Conservation (phyloP, 2,113 vertebrate species). For the Channa argus region DNA sequence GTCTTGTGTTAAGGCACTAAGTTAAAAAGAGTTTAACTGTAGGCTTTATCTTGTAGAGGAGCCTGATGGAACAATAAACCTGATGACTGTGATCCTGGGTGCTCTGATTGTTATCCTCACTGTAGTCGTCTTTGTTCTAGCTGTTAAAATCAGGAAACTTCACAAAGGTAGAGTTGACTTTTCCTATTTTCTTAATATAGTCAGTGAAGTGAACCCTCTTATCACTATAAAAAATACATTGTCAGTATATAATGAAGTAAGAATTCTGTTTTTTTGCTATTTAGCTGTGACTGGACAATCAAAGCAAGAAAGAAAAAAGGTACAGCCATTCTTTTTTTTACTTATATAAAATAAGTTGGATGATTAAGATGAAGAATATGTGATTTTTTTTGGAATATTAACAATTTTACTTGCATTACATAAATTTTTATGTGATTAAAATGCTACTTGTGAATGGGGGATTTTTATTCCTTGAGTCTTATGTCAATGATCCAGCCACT, state of each 20-base stretch:
- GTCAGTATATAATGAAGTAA: not conserved
- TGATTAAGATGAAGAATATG: no score
- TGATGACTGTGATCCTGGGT: not conserved
- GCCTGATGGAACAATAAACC: not conserved
- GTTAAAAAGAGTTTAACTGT: accelerated
- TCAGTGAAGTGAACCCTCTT: no score
- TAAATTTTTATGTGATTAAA: no score
- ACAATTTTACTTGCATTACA: no score
- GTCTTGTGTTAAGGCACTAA: no score
- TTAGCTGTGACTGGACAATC: not conserved
- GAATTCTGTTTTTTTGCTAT: not conserved
- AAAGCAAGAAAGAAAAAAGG: not conserved
- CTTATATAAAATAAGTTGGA: no score
- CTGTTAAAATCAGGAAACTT: constrained; percentile 17
- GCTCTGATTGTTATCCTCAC: constrained; percentile 19
- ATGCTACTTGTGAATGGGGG: no score
- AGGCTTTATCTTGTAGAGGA: not conserved
- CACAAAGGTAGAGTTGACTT: constrained; percentile 14
- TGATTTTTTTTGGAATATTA: no score
- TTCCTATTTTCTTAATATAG: no score
- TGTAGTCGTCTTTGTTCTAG: accelerated
- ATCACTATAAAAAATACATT: no score
- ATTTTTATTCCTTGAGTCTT: no score
- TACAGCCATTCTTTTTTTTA: not conserved
- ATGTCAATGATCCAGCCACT: no score